A percentile compares a stretch with the other conserved stretches of the same genome.
Evolutionary conservation across 2,113 vertebrate species (phyloP).

Genomic region (Mormyrus iriodes): DNA sequence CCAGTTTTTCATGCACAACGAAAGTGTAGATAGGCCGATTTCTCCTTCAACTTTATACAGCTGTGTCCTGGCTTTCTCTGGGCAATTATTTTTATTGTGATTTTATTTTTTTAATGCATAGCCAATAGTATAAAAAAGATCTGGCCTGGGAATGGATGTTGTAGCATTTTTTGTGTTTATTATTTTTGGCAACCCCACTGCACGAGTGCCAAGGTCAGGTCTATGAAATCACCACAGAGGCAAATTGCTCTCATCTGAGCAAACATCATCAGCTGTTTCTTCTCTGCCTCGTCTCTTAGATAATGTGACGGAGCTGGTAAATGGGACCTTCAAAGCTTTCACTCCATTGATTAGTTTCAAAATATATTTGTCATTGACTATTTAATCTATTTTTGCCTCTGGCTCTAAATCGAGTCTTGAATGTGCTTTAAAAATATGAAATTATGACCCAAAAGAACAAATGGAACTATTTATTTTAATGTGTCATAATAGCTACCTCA

Average conservation of each 20-base stretch:
- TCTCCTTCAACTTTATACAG: neutral
- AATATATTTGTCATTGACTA: neutral
- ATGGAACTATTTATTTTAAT: neutral
- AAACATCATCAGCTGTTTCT: constrained; percentile 38
- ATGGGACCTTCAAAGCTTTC: neutral
- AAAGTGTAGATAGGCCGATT: neutral
- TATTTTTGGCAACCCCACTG: constrained; percentile 35
- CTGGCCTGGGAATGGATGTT: constrained; percentile 19
- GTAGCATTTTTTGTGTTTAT: constrained; percentile 29
- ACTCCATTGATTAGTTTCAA: constrained; percentile 1
- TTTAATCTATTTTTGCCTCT: neutral
- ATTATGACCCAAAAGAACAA: neutral
- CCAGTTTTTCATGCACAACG: neutral
- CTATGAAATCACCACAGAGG: constrained; percentile 42
- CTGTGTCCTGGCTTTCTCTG: neutral
- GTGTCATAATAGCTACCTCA: neutral
- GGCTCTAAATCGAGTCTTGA: neutral
- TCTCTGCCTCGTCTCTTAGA: constrained; percentile 30
- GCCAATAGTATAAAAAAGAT: constrained; percentile 8
- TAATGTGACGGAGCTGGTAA: constrained; percentile 28
- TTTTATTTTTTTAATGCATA: neutral
- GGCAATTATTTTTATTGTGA: constrained; percentile 8
- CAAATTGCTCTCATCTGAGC: constrained; percentile 50
- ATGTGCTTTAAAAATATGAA: neutral
- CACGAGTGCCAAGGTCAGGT: constrained; percentile 33